A percentile compares a stretch with the other conserved stretches of the same genome.
Conservation (phyloP, 2,113 vertebrate genomes). For the Crocuta crocuta region DNA sequence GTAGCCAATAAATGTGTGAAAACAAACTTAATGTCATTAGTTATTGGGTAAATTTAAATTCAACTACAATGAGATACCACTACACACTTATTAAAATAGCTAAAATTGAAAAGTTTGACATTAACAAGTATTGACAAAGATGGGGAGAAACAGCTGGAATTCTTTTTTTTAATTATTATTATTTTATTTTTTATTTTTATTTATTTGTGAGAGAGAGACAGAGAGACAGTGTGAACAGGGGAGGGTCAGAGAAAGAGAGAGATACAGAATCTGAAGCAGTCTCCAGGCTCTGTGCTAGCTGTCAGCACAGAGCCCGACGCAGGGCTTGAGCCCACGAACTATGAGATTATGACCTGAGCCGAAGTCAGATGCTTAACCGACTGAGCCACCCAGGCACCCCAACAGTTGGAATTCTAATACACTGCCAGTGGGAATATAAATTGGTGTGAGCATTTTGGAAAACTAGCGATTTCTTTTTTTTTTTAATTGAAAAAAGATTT, state of each 20-base stretch:
- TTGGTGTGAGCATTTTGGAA: neutral
- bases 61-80: neutral
- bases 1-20: neutral
- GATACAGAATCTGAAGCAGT: too few relatives aligned
- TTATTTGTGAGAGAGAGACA: too few relatives aligned
- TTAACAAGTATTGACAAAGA: neutral
- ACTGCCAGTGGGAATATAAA: neutral
- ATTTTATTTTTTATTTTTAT: too few relatives aligned
- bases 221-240: too few relatives aligned
- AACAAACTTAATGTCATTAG: neutral
- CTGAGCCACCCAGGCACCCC: too few relatives aligned
- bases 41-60: slow-evolving; percentile 9
- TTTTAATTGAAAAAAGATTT: too few relatives aligned
- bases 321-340: too few relatives aligned
- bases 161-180: neutral
- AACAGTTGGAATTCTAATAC: neutral
- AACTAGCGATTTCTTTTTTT: slow-evolving; percentile 11
- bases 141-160: neutral
- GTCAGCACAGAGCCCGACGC: too few relatives aligned
- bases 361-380: too few relatives aligned
- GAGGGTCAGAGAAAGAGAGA: too few relatives aligned
- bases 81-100: neutral
- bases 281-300: too few relatives aligned
- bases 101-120: slow-evolving; percentile 3
- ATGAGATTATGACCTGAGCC: too few relatives aligned